Evolutionary conservation across 2,797 vertebrate genomes (phyloP).

Genomic region (Nyctalus aviator): DNA sequence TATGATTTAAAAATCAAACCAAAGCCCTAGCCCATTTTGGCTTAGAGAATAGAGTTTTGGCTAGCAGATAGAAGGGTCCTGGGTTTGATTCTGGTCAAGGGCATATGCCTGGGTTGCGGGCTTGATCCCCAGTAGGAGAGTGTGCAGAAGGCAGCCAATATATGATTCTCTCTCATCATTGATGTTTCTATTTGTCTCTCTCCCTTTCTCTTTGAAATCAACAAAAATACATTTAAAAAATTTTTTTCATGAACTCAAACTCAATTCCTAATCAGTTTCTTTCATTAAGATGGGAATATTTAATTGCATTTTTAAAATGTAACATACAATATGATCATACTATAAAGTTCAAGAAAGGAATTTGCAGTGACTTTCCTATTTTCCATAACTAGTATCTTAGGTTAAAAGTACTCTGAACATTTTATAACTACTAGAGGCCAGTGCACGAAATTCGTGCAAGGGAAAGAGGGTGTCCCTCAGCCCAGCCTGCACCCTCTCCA

Average conservation of each 20-base stretch:
- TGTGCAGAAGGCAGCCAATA: not conserved
- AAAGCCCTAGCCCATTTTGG: not conserved
- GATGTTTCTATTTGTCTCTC: not conserved
- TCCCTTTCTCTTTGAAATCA: not conserved
- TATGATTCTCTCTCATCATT: not conserved
- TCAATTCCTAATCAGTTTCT: conserved; percentile 55
- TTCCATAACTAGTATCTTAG: conserved; percentile 17
- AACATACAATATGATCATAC: conserved; percentile 16
- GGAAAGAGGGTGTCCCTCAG: too few species aligned
- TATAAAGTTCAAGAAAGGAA: conserved; percentile 36
- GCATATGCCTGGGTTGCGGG: not conserved
- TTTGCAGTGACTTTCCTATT: not conserved
- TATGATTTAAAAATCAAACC: not conserved
- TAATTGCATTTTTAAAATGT: conserved; percentile 47
- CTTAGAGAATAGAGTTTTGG: not conserved
- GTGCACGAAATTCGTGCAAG: too few species aligned
- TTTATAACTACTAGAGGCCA: not conserved
- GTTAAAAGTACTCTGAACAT: conserved; percentile 53
- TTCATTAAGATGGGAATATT: conserved; percentile 39
- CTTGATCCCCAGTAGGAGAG: not conserved
- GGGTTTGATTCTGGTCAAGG: not conserved
- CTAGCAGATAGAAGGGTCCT: not conserved
- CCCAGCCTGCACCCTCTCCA: too few species aligned
- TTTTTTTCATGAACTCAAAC: not conserved
- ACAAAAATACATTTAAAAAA: not conserved